A percentile compares a stretch with the other conserved stretches of the same genome.
phyloP scores from a whole-genome alignment of 2,113 vertebrate genomes.

The Archilochus colubris region DNA sequence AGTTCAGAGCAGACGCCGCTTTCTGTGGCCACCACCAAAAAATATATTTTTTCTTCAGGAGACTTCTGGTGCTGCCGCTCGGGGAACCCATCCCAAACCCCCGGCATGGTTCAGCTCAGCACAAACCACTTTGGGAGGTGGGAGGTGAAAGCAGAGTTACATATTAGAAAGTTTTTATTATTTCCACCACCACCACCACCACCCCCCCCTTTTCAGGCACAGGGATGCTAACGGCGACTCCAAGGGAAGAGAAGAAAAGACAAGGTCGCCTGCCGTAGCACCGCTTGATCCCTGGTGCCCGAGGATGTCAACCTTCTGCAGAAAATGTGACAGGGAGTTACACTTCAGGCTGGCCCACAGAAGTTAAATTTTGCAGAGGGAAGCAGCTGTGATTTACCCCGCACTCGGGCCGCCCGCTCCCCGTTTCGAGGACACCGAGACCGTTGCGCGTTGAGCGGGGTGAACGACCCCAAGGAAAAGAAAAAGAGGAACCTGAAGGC shows the following conservation, averaged over 20 bases:
- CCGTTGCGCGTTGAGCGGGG: not conserved
- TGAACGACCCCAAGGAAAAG: not conserved
- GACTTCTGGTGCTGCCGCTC: not conserved
- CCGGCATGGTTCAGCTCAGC: not conserved
- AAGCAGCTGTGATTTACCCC: not conserved
- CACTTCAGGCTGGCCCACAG: not conserved
- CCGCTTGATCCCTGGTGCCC: accelerated
- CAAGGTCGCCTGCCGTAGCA: not conserved
- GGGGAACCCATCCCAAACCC: not conserved
- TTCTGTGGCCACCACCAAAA: not conserved
- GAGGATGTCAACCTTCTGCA: not conserved
- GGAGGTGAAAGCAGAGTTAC: not conserved
- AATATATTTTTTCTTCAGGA: not conserved
- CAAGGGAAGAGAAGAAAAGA: not conserved
- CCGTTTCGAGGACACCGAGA: not conserved
- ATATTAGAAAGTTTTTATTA: not conserved
- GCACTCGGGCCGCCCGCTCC: not conserved
- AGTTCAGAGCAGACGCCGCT: not conserved
- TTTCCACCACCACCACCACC: not conserved
- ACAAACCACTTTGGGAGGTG: not conserved
- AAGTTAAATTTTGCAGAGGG: not conserved
- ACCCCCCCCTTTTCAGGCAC: not conserved
- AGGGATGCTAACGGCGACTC: not conserved
- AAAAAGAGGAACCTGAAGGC: not conserved
- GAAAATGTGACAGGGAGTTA: not conserved